Conservation (phyloP, 2,888 invertebrate genomes). For the Euproctis similis region DNA sequence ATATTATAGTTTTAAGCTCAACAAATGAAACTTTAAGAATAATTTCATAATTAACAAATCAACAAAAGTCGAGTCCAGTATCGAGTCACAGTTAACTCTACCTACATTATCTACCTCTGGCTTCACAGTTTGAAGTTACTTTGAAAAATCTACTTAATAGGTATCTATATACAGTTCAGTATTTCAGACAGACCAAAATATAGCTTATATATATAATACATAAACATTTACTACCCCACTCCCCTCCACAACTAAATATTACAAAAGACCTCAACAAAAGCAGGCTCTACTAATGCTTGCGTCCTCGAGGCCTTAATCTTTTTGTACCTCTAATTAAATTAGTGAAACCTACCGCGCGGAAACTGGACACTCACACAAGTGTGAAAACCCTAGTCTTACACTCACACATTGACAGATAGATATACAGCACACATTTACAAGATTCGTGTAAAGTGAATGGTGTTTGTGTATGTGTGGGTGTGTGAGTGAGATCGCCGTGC, state of each 20-base stretch:
- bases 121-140: too few relatives aligned
- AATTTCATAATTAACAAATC: too few relatives aligned
- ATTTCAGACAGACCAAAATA: constrained; percentile 7
- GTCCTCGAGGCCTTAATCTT: constrained; percentile 70
- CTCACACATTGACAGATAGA: constrained; percentile 28
- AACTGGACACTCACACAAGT: constrained; percentile 67
- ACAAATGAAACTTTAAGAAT: too few relatives aligned
- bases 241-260: constrained; percentile 19
- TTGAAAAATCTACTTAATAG: too few relatives aligned
- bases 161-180: too few relatives aligned
- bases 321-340: constrained; percentile 76
- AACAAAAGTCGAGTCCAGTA: too few relatives aligned
- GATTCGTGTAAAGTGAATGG: constrained; percentile 31
- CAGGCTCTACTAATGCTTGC: constrained; percentile 65
- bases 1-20: too few relatives aligned
- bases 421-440: constrained; percentile 28
- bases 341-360: constrained; percentile 72
- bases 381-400: constrained; percentile 22
- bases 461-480: constrained; percentile 24
- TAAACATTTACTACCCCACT: background rate
- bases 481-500: constrained; percentile 53
- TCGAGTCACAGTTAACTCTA: too few relatives aligned
- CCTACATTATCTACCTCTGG: too few relatives aligned
- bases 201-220: too few relatives aligned
- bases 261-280: constrained; percentile 56